A percentile compares a stretch with the other conserved stretches of the same genome.
These are phyloP conservation scores for Psococerastis gibbosa DNA, from an alignment of 2,888 invertebrate genomes.

Conservation along the genomic window DNA sequence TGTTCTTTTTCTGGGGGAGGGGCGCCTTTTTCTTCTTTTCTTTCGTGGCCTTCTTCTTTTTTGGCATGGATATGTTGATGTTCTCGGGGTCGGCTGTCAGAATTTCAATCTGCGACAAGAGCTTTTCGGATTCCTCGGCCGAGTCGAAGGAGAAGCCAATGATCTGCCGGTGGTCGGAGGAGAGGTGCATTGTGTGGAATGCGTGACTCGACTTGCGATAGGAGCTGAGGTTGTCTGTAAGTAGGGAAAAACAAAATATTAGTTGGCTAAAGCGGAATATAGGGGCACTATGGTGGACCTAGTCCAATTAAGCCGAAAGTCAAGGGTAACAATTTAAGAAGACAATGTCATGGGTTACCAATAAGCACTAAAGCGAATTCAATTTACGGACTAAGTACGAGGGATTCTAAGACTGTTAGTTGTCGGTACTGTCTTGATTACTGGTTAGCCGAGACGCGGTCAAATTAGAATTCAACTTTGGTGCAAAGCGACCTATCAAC, in stretches of 20 bases:
- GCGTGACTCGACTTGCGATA: conserved; percentile 46
- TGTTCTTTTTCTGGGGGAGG: conserved; percentile 57
- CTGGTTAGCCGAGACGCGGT: no score
- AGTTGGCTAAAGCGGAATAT: neutral
- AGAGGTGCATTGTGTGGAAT: conserved; percentile 67
- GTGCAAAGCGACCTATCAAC: no score
- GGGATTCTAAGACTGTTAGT: no score
- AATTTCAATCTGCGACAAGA: conserved; percentile 46
- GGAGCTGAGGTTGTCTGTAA: conserved; percentile 45
- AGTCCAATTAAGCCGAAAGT: no score
- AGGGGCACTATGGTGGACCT: no score
- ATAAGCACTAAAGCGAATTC: no score
- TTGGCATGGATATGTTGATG: conserved; percentile 43
- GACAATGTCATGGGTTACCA: no score
- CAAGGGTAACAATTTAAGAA: no score
- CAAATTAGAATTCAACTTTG: no score
- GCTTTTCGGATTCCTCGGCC: conserved; percentile 46
- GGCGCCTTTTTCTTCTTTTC: conserved; percentile 35
- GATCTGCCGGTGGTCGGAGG: conserved; percentile 52
- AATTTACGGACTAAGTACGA: no score
- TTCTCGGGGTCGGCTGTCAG: conserved; percentile 60
- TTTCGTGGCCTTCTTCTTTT: conserved; percentile 35
- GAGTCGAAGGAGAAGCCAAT: conserved; percentile 67
- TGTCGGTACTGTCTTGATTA: no score
- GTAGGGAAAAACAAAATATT: neutral